Conservation (phyloP, 2,113 vertebrate species). For the Solea solea region DNA sequence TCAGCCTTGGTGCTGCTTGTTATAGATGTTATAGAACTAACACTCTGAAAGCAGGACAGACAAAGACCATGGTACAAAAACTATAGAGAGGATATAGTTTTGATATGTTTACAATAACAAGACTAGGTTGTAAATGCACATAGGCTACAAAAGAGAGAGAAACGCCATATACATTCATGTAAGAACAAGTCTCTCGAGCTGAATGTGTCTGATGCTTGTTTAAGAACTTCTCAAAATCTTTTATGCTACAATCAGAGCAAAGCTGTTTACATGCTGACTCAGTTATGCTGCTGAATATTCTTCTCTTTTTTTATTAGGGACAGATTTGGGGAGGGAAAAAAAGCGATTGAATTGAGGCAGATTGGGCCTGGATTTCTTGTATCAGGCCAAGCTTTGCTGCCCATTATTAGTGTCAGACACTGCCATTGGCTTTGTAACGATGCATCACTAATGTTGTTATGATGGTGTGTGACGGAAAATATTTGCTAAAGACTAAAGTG, state of each 20-base stretch:
- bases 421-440: slow-evolving; percentile 4
- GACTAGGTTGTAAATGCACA: slow-evolving; percentile 9
- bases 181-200: slow-evolving; percentile 6
- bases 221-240: not conserved
- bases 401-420: slow-evolving; percentile 1
- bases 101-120: not conserved
- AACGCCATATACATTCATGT: slow-evolving; percentile 13
- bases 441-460: slow-evolving; percentile 6
- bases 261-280: slow-evolving; percentile 13
- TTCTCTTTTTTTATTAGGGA: not conserved
- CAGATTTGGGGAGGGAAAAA: not conserved
- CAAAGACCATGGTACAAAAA: slow-evolving; percentile 6
- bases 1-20: not conserved
- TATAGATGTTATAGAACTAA: not conserved
- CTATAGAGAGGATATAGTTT: slow-evolving; percentile 9
- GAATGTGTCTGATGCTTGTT: slow-evolving; percentile 1
- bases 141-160: slow-evolving; percentile 7
- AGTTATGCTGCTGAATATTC: slow-evolving; percentile 24
- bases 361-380: not conserved
- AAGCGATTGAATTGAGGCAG: not conserved
- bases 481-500: not conserved
- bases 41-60: not conserved
- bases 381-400: not conserved
- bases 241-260: not conserved
- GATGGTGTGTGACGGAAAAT: not conserved